These are phyloP conservation scores for Phrynocephalus versicolor DNA, from an alignment of 2,113 vertebrate genomes.

Conservation along the genomic window DNA sequence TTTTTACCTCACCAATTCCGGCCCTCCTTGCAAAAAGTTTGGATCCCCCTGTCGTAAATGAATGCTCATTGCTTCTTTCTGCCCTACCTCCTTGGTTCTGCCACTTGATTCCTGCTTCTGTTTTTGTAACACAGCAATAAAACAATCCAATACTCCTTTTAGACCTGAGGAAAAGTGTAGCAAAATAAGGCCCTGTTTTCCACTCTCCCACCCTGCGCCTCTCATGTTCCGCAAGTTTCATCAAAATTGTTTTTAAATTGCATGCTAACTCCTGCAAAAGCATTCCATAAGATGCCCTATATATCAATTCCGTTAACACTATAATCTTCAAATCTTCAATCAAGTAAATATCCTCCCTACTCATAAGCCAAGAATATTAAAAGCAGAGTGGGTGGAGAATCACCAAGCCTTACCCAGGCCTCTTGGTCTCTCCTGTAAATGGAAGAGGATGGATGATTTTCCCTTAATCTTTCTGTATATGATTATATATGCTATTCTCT, in stretches of 20 bases:
- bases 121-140: slow-evolving; percentile 2
- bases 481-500: neutral
- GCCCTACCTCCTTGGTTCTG: neutral
- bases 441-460: neutral
- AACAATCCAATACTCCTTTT: slow-evolving; percentile 23
- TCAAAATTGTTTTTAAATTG: slow-evolving; percentile 45
- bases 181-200: neutral
- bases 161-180: slow-evolving; percentile 5
- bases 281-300: slow-evolving; percentile 36
- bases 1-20: too few relatives aligned
- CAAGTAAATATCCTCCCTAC: slow-evolving; percentile 1
- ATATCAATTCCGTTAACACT: slow-evolving; percentile 37
- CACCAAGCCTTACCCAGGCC: neutral
- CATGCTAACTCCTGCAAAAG: slow-evolving; percentile 25
- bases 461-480: slow-evolving; percentile 13
- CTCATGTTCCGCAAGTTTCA: slow-evolving; percentile 1
- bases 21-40: neutral
- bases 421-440: slow-evolving; percentile 25
- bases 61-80: neutral
- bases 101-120: neutral
- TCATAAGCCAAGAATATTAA: slow-evolving; percentile 3
- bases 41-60: neutral
- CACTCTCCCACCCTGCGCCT: slow-evolving; percentile 9
- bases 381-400: slow-evolving; percentile 22
- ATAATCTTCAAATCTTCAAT: slow-evolving; percentile 54